phyloP scores from a whole-genome alignment of 2,888 invertebrate species.

The Drosophila macrospina region DNA sequence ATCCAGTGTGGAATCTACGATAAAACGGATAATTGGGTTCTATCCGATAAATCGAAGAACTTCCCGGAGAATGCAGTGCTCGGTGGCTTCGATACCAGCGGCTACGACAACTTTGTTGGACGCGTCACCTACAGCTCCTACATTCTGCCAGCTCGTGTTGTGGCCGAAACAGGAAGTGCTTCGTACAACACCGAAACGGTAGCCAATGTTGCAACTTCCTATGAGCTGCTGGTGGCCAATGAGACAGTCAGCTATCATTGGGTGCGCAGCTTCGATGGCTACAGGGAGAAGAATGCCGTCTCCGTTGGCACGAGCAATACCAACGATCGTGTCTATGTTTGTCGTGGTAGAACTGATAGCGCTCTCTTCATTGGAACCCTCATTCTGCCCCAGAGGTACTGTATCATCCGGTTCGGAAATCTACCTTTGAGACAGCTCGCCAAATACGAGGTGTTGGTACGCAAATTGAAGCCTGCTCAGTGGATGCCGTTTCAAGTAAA shows the following conservation, averaged over 20 bases:
- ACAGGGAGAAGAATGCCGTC: conserved; percentile 37
- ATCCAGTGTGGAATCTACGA: conserved; percentile 48
- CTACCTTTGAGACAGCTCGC: conserved; percentile 13
- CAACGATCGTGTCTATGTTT: conserved; percentile 44
- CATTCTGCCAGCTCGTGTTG: conserved; percentile 54
- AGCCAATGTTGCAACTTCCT: neutral
- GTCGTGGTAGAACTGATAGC: conserved; percentile 32
- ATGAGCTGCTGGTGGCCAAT: conserved; percentile 6
- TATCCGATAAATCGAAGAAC: conserved; percentile 5
- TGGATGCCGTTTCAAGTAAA: neutral
- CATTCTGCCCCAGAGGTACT: conserved; percentile 1
- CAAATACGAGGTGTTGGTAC: conserved; percentile 49
- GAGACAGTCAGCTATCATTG: conserved; percentile 40
- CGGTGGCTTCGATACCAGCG: conserved; percentile 52
- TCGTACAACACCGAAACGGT: conserved; percentile 31
- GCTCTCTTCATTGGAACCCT: conserved; percentile 43
- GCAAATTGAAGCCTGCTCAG: conserved; percentile 9
- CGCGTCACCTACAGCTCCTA: conserved; percentile 22
- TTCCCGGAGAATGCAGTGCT: conserved; percentile 48
- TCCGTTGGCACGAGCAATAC: conserved; percentile 43
- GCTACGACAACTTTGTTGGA: conserved; percentile 61
- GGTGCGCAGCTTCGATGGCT: conserved; percentile 55
- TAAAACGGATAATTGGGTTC: conserved; percentile 44
- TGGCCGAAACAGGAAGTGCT: conserved; percentile 42
- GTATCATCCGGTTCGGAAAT: conserved; percentile 27